Evolutionary conservation across 2,113 vertebrate genomes (phyloP).

Genomic region (Myotis brandtii): DNA sequence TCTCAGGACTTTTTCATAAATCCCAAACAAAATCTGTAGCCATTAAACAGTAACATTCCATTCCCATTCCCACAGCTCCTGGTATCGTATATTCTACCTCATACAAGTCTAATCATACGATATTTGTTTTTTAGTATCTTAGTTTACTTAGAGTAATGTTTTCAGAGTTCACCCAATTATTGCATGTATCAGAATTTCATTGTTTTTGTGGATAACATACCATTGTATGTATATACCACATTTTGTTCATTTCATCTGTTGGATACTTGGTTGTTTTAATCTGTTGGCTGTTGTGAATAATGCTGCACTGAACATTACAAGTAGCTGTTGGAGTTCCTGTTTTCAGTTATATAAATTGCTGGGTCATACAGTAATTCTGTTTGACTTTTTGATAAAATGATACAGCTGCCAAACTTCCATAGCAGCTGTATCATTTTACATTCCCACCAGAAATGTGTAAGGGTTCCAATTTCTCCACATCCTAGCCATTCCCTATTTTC

Average conservation of each 20-base stretch:
- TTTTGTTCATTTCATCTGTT: background rate
- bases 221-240: background rate
- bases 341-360: background rate
- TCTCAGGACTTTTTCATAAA: background rate
- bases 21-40: background rate
- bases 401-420: no score
- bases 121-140: background rate
- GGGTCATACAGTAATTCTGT: background rate
- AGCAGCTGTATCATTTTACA: no score
- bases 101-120: background rate
- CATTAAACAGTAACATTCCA: background rate
- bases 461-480: background rate
- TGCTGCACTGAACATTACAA: background rate
- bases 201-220: background rate
- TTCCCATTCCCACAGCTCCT: background rate
- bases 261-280: background rate
- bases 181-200: background rate
- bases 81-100: background rate
- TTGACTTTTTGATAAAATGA: background rate
- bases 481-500: background rate
- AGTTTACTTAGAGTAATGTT: constrained; percentile 14
- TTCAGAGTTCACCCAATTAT: background rate
- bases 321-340: background rate
- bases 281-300: background rate
- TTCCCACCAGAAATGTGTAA: background rate